Evolutionary conservation across 2,888 invertebrate species (phyloP).

Genomic region (Morpho achilles): DNA sequence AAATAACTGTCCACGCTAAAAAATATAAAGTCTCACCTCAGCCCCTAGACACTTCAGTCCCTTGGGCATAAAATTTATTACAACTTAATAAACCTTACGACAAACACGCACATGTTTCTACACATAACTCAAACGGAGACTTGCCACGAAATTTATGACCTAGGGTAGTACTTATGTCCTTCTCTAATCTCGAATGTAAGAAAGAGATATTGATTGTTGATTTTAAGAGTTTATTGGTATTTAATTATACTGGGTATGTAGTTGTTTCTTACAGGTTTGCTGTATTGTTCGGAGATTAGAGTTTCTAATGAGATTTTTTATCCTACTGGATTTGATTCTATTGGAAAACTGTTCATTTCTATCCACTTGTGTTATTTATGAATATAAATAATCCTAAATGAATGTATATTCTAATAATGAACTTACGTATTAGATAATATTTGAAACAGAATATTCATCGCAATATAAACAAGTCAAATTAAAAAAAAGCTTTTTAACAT

Average conservation of each 20-base stretch:
- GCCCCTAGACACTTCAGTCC: slow-evolving; percentile 49
- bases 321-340: neutral
- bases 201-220: slow-evolving; percentile 51
- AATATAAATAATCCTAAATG: too few relatives aligned
- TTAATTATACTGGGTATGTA: slow-evolving; percentile 52
- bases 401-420: too few relatives aligned
- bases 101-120: slow-evolving; percentile 62
- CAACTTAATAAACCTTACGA: slow-evolving; percentile 71
- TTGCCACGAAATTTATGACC: slow-evolving; percentile 65
- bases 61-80: slow-evolving; percentile 68
- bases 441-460: too few relatives aligned
- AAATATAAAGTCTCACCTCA: slow-evolving; percentile 20
- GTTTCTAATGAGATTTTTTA: slow-evolving; percentile 8
- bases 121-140: slow-evolving; percentile 54
- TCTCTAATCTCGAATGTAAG: slow-evolving; percentile 30
- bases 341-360: neutral
- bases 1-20: slow-evolving; percentile 21
- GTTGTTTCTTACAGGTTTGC: slow-evolving; percentile 28
- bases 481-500: too few relatives aligned
- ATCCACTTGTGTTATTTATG: too few relatives aligned
- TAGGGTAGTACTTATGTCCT: slow-evolving; percentile 50
- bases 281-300: slow-evolving; percentile 17
- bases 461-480: too few relatives aligned
- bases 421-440: too few relatives aligned
- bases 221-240: slow-evolving; percentile 67